These are phyloP conservation scores for Dryadula phaetusa DNA, from an alignment of 2,888 invertebrate species.

Conservation along the genomic window DNA sequence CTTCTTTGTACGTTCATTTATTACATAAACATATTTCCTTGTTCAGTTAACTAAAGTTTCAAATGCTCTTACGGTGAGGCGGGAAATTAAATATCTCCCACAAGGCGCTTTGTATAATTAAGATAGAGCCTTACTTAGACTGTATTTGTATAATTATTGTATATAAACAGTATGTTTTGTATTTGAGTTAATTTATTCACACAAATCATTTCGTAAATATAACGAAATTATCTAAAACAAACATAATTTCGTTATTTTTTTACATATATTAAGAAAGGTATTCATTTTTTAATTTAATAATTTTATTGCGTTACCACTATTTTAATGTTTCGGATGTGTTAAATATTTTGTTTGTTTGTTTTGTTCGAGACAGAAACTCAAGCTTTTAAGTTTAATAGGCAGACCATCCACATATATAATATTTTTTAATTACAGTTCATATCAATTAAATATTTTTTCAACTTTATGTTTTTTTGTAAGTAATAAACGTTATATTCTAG, in stretches of 20 bases:
- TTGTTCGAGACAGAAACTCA: neutral
- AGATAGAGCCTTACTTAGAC: slow-evolving; percentile 24
- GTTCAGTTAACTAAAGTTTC: slow-evolving; percentile 28
- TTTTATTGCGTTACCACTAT: neutral
- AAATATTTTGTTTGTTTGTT: slow-evolving; percentile 7
- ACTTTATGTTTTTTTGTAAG: no score
- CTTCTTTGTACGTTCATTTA: neutral
- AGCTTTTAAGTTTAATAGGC: neutral
- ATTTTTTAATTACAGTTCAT: neutral
- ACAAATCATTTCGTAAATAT: neutral
- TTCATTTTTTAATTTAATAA: neutral
- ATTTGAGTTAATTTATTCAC: no score
- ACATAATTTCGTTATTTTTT: neutral
- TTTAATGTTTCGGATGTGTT: neutral
- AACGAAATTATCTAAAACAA: neutral
- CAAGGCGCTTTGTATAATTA: slow-evolving; percentile 30
- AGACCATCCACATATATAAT: neutral
- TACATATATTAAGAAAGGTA: no score
- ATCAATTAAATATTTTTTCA: neutral
- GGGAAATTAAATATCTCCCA: slow-evolving; percentile 31
- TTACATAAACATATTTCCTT: slow-evolving; percentile 22
- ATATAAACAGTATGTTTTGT: slow-evolving; percentile 15
- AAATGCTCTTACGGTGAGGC: slow-evolving; percentile 28
- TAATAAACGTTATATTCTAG: no score
- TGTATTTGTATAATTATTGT: slow-evolving; percentile 25